Evolutionary conservation across 2,113 vertebrate genomes (phyloP).

Genomic region (Cochlearius cochlearius): DNA sequence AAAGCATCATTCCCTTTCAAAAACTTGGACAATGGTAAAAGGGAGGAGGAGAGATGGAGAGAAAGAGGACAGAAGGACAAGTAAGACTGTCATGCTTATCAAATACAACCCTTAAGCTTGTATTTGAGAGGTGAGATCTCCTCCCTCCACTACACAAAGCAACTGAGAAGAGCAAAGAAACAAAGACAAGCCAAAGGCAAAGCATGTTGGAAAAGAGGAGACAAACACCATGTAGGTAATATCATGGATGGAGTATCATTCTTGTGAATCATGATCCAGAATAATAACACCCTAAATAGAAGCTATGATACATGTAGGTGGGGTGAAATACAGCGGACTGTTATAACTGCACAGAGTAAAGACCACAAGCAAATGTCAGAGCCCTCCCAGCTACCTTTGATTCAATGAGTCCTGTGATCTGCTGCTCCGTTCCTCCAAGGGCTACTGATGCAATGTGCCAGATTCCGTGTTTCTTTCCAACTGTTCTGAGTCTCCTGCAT

Average conservation of each 20-base stretch:
- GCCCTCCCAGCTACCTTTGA: slow-evolving; percentile 68
- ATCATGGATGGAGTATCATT: background rate
- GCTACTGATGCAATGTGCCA: slow-evolving; percentile 71
- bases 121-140: background rate
- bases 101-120: background rate
- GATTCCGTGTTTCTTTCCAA: slow-evolving; percentile 69
- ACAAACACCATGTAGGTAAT: background rate
- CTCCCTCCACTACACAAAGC: background rate
- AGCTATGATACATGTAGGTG: background rate
- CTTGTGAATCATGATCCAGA: background rate
- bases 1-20: background rate
- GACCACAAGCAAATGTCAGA: background rate
- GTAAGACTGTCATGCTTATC: background rate
- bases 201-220: background rate
- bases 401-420: slow-evolving; percentile 57
- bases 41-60: background rate
- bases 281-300: background rate
- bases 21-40: background rate
- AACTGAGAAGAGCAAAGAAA: background rate
- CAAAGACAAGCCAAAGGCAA: background rate
- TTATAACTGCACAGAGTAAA: background rate
- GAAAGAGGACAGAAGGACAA: background rate
- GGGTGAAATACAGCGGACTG: background rate
- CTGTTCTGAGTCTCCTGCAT: slow-evolving; percentile 74
- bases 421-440: slow-evolving; percentile 57